phyloP scores from a whole-genome alignment of 2,797 vertebrate species.

The Coluber constrictor region DNA sequence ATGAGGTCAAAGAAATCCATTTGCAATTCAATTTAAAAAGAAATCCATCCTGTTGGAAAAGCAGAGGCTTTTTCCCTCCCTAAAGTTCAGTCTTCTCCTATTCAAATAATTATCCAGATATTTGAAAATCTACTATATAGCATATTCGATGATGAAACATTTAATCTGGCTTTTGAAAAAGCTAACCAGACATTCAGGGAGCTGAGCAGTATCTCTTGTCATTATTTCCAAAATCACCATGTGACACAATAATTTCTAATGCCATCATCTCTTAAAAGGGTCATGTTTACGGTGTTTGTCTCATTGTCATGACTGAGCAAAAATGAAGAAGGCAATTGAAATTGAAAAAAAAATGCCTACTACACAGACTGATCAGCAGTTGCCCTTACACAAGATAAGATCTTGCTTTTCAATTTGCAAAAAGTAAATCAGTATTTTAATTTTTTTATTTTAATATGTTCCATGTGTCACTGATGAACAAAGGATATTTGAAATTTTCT shows the following conservation, averaged over 20 bases:
- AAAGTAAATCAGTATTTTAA: conserved; percentile 59
- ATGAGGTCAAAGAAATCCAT: neutral
- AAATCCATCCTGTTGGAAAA: neutral
- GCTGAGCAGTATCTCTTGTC: neutral
- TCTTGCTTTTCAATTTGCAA: conserved; percentile 55
- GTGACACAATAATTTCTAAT: neutral
- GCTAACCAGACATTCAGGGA: neutral
- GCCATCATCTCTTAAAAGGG: neutral
- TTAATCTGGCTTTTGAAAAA: neutral
- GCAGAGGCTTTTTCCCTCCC: neutral
- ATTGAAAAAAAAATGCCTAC: conserved; percentile 4
- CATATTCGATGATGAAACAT: neutral
- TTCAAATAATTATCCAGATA: neutral
- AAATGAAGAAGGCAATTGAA: conserved; percentile 40
- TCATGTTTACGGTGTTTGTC: conserved; percentile 9
- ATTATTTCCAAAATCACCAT: neutral
- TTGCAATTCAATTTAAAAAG: neutral
- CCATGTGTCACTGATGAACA: conserved; percentile 51
- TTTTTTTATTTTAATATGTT: conserved; percentile 55
- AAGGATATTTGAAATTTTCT: conserved; percentile 52
- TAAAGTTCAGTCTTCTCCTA: neutral
- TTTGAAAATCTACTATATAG: neutral
- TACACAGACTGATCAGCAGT: conserved; percentile 34
- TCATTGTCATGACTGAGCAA: neutral
- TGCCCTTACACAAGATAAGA: conserved; percentile 53